Base-by-base conservation (phyloP, 23 tunicate genomes). In the Diplosoma virens region DNA sequence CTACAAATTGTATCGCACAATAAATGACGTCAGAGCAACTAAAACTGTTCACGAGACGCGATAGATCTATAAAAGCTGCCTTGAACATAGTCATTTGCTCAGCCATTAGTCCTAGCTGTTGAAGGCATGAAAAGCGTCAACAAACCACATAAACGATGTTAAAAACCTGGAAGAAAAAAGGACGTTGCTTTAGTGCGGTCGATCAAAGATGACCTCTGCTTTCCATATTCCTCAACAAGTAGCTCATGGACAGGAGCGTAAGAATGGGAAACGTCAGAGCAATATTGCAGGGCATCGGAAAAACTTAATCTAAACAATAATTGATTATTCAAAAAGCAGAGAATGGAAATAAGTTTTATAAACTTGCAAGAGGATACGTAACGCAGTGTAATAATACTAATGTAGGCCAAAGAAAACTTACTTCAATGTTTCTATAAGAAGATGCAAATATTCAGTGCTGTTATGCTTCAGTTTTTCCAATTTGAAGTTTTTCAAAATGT, bases 401-500 rank as follows among this genome's bases (percentile, higher is more conserved):
- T n/a, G n/a, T n/a, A n/a, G n/a, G n/a, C n/a, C n/a, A 41, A 9
- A 41, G 9, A 14, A 41, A 41, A 45, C 17, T 36, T 34, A 86
- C 92, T 84, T 86, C 1, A 85, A 17, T 14, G 87, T 87, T 70
- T 92, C 97, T 48, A 85, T 68, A 2, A 92, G 59, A 26, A 92
- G 25, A 52, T 92, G 97, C 25, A 85, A 30, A 63, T 92, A 92
- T 7, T 92, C 87, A 3, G 84, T 60, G 32, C 93, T 80, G 33
- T 92, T 84, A 48, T 84, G 90, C 22, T 60, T 33, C 18, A 79
- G 26, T 23, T 59, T 33, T 21, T 22, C 24, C 1, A 92, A 27
- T 47, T 92, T 75, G 66, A 92, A 92, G 80, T 92, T 92, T 45
- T 92, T 92, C 67, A 92, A 76, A 59, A 92, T 92, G 56, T 82